A percentile compares a stretch with the other conserved stretches of the same genome.
phyloP scores from a whole-genome alignment of 2,113 vertebrate genomes.

The Vireo altiloquus region DNA sequence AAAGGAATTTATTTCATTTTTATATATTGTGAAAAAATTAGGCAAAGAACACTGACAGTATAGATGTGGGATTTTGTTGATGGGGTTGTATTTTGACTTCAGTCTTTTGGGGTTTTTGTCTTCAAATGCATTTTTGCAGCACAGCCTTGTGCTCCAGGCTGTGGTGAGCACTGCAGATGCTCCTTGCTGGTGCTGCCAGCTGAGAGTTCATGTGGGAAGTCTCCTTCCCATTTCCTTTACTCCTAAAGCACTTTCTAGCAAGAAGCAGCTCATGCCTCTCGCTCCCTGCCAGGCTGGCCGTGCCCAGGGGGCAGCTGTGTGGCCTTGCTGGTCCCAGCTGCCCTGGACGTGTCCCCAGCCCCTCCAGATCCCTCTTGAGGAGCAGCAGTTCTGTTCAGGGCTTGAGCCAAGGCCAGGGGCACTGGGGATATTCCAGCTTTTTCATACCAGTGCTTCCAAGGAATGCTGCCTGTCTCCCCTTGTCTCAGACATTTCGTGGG shows the following conservation, averaged over 20 bases:
- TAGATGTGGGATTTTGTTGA: neutral
- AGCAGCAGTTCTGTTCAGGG: constrained; percentile 48
- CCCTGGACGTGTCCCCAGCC: constrained; percentile 49
- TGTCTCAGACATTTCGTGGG: constrained; percentile 74
- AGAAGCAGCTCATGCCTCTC: constrained; percentile 66
- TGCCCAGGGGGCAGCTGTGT: constrained; percentile 78
- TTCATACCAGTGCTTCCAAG: constrained; percentile 80
- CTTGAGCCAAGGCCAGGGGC: constrained; percentile 62
- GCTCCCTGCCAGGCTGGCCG: constrained; percentile 66
- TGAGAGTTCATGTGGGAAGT: neutral
- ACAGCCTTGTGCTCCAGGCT: neutral
- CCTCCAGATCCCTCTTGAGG: neutral
- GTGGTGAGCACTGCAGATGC: neutral
- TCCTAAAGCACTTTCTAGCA: constrained; percentile 4
- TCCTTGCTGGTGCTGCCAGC: neutral
- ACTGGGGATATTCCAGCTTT: constrained; percentile 74
- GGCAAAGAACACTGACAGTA: neutral
- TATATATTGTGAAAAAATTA: neutral
- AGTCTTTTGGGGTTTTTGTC: neutral
- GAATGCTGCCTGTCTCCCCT: constrained; percentile 81
- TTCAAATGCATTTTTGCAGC: neutral
- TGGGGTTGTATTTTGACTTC: neutral
- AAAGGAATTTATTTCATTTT: neutral
- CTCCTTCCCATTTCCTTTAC: constrained; percentile 18
- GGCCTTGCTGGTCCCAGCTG: constrained; percentile 72